A percentile compares a stretch with the other conserved stretches of the same genome.
Conservation (phyloP, 2,113 vertebrate species). For the Candoia aspera region DNA sequence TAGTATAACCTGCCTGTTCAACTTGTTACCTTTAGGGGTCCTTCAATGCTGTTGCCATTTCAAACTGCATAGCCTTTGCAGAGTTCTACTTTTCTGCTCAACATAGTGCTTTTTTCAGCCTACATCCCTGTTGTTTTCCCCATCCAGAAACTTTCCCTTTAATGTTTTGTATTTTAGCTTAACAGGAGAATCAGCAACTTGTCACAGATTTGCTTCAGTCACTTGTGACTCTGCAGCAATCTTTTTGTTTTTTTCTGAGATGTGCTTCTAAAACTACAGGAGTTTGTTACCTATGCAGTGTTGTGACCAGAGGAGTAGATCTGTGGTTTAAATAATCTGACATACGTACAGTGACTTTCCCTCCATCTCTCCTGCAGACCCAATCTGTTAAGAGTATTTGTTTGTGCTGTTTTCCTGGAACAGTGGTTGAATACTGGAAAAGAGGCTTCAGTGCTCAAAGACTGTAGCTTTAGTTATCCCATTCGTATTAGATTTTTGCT, state of each 20-base stretch:
- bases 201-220: slow-evolving; percentile 36
- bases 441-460: background rate
- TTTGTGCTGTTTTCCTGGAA: background rate
- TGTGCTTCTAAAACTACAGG: background rate
- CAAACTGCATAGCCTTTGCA: slow-evolving; percentile 13
- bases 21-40: background rate
- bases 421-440: background rate
- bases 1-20: background rate
- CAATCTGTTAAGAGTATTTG: background rate
- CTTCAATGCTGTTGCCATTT: slow-evolving; percentile 17
- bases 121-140: background rate
- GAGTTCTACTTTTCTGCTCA: slow-evolving; percentile 23
- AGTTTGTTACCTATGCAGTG: background rate
- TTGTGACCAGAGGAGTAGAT: background rate
- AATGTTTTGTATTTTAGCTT: slow-evolving; percentile 54
- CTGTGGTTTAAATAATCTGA: background rate
- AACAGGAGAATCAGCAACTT: slow-evolving; percentile 62
- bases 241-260: background rate
- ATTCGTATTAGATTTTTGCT: background rate
- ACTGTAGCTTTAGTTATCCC: background rate
- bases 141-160: background rate
- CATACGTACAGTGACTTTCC: background rate
- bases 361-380: background rate
- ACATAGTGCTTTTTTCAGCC: slow-evolving; percentile 8
- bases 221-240: background rate